phyloP scores from a whole-genome alignment of 2,113 vertebrate species.

The Vulpes ferrilata region DNA sequence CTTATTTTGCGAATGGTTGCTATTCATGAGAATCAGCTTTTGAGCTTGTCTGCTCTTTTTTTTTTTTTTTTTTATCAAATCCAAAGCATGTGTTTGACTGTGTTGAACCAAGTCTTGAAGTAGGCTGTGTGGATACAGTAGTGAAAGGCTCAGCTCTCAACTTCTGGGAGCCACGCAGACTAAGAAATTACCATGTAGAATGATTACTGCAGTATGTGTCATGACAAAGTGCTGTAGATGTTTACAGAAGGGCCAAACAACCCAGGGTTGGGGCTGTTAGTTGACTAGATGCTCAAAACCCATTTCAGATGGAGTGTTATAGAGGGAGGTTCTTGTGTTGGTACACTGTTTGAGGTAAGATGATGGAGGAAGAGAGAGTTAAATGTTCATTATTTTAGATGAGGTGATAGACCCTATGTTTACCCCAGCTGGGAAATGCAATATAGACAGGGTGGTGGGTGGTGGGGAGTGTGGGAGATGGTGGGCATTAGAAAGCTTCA shows the following conservation, averaged over 20 bases:
- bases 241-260: background rate
- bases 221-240: background rate
- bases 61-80: background rate
- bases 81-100: background rate
- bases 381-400: background rate
- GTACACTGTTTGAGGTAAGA: background rate
- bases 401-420: background rate
- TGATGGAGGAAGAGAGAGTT: background rate
- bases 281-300: background rate
- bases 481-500: background rate
- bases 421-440: background rate
- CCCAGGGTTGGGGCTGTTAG: background rate
- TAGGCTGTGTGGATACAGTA: background rate
- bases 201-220: background rate
- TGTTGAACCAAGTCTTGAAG: background rate
- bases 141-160: background rate
- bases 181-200: background rate
- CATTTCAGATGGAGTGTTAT: background rate
- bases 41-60: background rate
- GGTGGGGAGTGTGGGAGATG: background rate
- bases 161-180: background rate
- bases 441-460: background rate
- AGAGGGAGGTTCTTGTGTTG: background rate
- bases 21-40: background rate
- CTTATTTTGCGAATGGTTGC: background rate